These are phyloP conservation scores for Brachylomia viminalis DNA, from an alignment of 2,888 invertebrate genomes.

Conservation along the genomic window DNA sequence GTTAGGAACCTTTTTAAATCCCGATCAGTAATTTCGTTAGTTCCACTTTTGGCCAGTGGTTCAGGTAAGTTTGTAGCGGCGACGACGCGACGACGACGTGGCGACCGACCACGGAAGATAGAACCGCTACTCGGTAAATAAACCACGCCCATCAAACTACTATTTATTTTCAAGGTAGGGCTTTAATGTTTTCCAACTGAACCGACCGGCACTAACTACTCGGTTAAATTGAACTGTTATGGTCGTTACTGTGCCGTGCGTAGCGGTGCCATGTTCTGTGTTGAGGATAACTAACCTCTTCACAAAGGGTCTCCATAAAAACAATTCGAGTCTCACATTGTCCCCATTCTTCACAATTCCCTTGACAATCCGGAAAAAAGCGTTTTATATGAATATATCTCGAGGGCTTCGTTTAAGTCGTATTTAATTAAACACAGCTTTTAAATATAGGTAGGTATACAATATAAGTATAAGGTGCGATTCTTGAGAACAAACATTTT, in stretches of 20 bases:
- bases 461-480: neutral
- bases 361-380: slow-evolving; percentile 40
- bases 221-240: slow-evolving; percentile 54
- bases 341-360: slow-evolving; percentile 50
- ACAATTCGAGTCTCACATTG: slow-evolving; percentile 47
- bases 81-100: no score
- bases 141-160: no score
- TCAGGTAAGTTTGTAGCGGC: no score
- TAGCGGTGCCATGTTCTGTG: slow-evolving; percentile 8
- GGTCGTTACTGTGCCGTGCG: slow-evolving; percentile 20
- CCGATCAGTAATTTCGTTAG: no score
- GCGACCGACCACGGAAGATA: no score
- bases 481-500: neutral
- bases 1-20: no score
- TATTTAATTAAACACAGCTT: slow-evolving; percentile 21
- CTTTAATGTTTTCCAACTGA: slow-evolving; percentile 65
- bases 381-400: slow-evolving; percentile 46
- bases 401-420: slow-evolving; percentile 13
- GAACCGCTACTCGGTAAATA: no score
- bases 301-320: slow-evolving; percentile 52
- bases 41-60: no score
- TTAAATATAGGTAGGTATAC: neutral
- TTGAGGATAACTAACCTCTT: slow-evolving; percentile 34
- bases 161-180: no score
- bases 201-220: slow-evolving; percentile 52